Evolutionary conservation across 2,797 vertebrate genomes (phyloP), one percentile per base, ranked within the genome.

Genomic region (Microctenopoma lineatum): DNA sequence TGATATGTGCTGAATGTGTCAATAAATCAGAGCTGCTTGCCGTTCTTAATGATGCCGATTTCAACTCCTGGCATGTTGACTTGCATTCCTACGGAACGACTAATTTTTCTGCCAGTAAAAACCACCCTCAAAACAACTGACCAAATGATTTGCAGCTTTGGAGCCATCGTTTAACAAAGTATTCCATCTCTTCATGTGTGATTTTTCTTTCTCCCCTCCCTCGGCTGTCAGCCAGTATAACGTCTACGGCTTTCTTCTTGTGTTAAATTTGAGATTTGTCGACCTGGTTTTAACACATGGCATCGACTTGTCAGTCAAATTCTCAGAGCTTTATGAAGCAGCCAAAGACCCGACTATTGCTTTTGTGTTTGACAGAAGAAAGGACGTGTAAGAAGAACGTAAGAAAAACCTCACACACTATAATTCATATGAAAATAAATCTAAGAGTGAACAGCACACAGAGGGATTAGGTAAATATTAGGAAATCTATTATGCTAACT

Each of bases 401-500:
- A 50, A 53, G 10, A 29, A 67, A 70, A 73, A 65, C 6, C 15
- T 77, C 48, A 80, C 77, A 81, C 70, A 83, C 83, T 73, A 52
- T 81, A 68, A 87, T 74, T 79, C 63, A 79, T 70, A 63, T 83
- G 73, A 76, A 88, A 88, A 81, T 79, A 85, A 84, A 76, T 75
- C 66, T 47, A 80, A 68, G 61, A 53, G 55, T 7, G 52, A 70
- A 70, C 56, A 38, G 65, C 55, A 48, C 71, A 85, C 80, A 56
- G 29, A 81, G 67, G 81, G 52, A 80, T 82, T 69, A 82, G 73
- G 67, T 75, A 84, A 90, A 89, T 85, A 87, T 87, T 83, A 84
- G 79, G 81, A 85, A 89, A 90, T 60, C 75, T 59, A 87, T 88
- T 85, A 83, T 61, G 69, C 73, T 59, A 74, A 84, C 70, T 70